Evolutionary conservation across 1,140 invertebrate species (phyloP).

Genomic region (Drosophila setifemur): DNA sequence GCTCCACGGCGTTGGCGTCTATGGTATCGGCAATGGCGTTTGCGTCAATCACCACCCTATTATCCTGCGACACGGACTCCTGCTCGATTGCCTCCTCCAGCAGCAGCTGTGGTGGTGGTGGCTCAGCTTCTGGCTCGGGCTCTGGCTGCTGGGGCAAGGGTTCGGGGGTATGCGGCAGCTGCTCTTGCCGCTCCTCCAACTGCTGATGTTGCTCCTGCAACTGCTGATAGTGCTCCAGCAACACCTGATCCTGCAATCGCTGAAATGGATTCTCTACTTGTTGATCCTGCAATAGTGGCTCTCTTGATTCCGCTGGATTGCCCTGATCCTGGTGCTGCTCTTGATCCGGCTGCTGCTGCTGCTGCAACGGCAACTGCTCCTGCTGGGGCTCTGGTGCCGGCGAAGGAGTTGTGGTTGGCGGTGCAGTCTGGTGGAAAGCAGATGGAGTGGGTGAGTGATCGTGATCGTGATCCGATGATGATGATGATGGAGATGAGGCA

Average conservation of each 20-base stretch:
- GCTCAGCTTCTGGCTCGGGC: background rate
- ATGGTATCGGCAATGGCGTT: conserved; percentile 71
- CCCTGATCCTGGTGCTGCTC: too few species aligned
- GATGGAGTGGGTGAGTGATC: conserved; percentile 77
- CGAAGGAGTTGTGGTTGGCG: conserved; percentile 46
- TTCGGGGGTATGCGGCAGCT: background rate
- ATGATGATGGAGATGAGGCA: conserved; percentile 32
- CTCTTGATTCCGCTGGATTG: too few species aligned
- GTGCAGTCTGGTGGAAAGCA: conserved; percentile 59
- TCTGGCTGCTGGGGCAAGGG: background rate
- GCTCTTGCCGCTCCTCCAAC: background rate
- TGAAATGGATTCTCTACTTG: conserved; percentile 1
- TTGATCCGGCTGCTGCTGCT: background rate
- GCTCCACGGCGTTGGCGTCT: conserved; percentile 75
- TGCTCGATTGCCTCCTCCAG: conserved; percentile 8
- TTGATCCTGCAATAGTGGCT: conserved; percentile 10
- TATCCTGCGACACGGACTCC: conserved; percentile 24
- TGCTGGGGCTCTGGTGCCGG: conserved; percentile 20
- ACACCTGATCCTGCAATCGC: conserved; percentile 1
- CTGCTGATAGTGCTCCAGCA: conserved; percentile 3
- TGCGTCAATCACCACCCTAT: conserved; percentile 44
- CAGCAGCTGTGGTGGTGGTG: background rate
- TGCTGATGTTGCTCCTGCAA: background rate
- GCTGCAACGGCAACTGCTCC: background rate
- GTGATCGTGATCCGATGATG: conserved; percentile 53